These are phyloP conservation scores for Hemaris fuciformis DNA, from an alignment of 2,888 invertebrate species.

Conservation along the genomic window DNA sequence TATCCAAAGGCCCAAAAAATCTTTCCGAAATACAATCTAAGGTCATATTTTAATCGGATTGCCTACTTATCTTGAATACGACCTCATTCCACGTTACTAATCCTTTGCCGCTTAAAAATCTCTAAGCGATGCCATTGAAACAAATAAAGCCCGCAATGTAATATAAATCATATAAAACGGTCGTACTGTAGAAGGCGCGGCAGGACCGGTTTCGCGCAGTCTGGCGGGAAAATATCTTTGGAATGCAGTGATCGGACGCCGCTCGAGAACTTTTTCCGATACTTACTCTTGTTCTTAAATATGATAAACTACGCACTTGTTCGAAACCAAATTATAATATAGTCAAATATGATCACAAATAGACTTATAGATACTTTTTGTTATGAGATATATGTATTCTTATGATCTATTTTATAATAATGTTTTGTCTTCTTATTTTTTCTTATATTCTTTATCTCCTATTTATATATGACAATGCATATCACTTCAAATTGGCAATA, in stretches of 20 bases:
- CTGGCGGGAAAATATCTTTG: slow-evolving; percentile 38
- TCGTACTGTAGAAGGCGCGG: neutral
- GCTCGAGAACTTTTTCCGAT: slow-evolving; percentile 18
- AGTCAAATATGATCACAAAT: neutral
- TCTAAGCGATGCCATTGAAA: neutral
- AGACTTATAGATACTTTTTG: neutral
- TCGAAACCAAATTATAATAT: neutral
- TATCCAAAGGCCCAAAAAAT: neutral
- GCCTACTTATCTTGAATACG: neutral
- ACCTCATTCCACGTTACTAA: neutral
- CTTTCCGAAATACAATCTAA: neutral
- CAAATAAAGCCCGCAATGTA: slow-evolving; percentile 1
- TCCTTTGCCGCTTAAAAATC: neutral
- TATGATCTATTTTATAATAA: no score
- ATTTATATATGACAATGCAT: no score
- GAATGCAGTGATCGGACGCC: slow-evolving; percentile 28
- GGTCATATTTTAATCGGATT: neutral
- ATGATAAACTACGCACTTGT: no score
- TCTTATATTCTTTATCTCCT: no score
- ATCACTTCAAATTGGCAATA: no score
- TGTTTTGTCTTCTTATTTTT: no score
- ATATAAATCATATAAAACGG: neutral
- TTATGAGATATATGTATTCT: neutral
- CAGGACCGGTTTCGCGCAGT: slow-evolving; percentile 27
- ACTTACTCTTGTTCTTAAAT: neutral